These are phyloP conservation scores for Sphenodon punctatus DNA, from an alignment of 2,797 vertebrate species.

Conservation along the genomic window DNA sequence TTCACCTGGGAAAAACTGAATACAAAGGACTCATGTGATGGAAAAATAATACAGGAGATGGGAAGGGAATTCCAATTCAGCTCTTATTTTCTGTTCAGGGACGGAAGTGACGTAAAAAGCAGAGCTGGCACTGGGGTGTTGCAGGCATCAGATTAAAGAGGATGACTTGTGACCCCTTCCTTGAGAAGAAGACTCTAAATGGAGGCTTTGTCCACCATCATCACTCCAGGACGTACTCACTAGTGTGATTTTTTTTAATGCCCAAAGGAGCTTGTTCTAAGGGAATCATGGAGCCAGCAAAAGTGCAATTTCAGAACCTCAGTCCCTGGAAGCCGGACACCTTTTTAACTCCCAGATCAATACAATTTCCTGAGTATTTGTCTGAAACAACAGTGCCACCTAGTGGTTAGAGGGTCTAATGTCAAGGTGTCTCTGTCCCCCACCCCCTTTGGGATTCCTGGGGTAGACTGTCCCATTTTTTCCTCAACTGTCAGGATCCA, in stretches of 20 bases:
- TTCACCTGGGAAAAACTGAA: not conserved
- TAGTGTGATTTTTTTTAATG: too few species aligned
- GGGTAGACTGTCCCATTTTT: fast-evolving
- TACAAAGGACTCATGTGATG: not conserved
- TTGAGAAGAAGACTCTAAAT: too few species aligned
- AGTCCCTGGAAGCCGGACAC: fast-evolving
- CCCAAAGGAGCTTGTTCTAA: too few species aligned
- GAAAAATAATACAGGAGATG: not conserved
- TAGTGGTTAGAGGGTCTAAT: not conserved
- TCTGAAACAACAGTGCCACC: conserved; percentile 35
- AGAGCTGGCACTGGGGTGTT: not conserved
- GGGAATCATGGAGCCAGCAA: fast-evolving
- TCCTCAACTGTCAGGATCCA: fast-evolving
- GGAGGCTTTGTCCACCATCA: too few species aligned
- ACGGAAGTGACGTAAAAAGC: not conserved
- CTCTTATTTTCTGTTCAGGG: not conserved
- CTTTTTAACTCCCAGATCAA: fast-evolving
- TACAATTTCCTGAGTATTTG: fast-evolving
- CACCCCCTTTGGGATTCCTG: fast-evolving
- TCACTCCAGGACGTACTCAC: too few species aligned
- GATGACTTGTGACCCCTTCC: too few species aligned
- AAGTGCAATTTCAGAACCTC: fast-evolving
- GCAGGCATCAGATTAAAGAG: not conserved
- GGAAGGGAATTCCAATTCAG: not conserved
- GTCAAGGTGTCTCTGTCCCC: not conserved